Conservation (phyloP, 2,113 vertebrate genomes). For the Calidris pygmaea region DNA sequence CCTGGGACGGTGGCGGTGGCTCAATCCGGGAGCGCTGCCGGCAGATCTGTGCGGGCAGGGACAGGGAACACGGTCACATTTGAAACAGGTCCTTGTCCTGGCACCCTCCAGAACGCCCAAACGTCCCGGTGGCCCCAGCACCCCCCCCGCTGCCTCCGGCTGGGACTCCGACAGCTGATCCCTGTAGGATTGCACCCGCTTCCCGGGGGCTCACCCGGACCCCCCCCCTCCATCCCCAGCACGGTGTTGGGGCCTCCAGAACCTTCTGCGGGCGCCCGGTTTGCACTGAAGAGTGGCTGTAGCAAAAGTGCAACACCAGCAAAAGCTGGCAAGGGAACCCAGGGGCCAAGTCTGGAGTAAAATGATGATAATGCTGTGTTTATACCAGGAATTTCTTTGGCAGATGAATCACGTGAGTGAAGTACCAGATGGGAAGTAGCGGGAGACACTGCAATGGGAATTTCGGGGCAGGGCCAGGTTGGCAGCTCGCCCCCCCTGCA, state of each 20-base stretch:
- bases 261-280: background rate
- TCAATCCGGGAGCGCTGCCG: background rate
- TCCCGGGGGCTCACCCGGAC: background rate
- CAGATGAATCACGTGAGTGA: slow-evolving; percentile 32
- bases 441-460: background rate
- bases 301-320: slow-evolving; percentile 25
- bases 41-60: rapidly evolving
- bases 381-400: slow-evolving; percentile 54
- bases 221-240: background rate
- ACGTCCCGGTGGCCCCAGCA: background rate
- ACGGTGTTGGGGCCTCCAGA: background rate
- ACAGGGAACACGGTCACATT: rapidly evolving
- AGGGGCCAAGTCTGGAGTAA: slow-evolving; percentile 17
- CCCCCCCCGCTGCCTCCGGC: background rate
- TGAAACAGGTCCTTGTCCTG: background rate
- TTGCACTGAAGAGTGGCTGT: background rate
- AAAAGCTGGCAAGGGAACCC: slow-evolving; percentile 53
- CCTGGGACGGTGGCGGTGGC: rapidly evolving
- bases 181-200: background rate
- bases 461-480: background rate
- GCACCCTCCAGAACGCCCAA: rapidly evolving
- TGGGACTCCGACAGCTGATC: background rate
- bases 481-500: background rate
- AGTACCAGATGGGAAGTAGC: slow-evolving; percentile 29
- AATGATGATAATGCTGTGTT: slow-evolving; percentile 49